Base-by-base conservation (phyloP, 2,888 invertebrate species). In the Oxycera nigricornis region DNA sequence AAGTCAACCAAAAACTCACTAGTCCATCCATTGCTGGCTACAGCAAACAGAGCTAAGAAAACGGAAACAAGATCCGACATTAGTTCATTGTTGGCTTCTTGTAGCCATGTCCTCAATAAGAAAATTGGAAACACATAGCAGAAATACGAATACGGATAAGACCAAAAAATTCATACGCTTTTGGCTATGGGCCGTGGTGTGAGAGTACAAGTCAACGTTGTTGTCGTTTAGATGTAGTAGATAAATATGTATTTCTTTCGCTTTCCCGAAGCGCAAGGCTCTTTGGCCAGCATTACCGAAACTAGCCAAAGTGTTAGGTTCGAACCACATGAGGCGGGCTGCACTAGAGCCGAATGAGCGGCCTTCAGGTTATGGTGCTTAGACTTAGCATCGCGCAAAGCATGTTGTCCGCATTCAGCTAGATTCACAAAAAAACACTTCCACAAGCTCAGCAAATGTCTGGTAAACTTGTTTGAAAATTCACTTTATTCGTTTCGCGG, bases 401-500 rank as follows among this genome's bases (percentile, higher is more conserved):
- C 20, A 62, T 30, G 50, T 52, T 52, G 30, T 68, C 50, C 68
- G 50, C 62, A 62, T 62, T 31, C 31, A 39, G 39, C 1, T 31
- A 62, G 62, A n/a, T n/a, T n/a, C n/a, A n/a, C n/a, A 20, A 62
- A 62, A 62, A 14, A 62, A 62, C 35, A 62, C 22, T 3, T 62
- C 59, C 28, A 30, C 11, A 28, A 28, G 6, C n/a, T 6, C 17
- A 35, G 59, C 30, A 59, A 11, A 59, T 9, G 11, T 4, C 9
- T 46, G 11, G 20, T 68, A 52, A 68, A 50, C 68, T 68, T 68
- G 68, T 68, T 68, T 68, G 52, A 68, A 62, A 68, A 68, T 67
- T 67, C 67, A 67, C 26, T 67, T 30, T 26, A 68, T 68, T 68
- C 20, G 39, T 30, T 22, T 68, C 68, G 26, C 68, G 68, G 68